Base-by-base conservation (phyloP, 2,888 invertebrate genomes). In the Temnothorax rugatulus region DNA sequence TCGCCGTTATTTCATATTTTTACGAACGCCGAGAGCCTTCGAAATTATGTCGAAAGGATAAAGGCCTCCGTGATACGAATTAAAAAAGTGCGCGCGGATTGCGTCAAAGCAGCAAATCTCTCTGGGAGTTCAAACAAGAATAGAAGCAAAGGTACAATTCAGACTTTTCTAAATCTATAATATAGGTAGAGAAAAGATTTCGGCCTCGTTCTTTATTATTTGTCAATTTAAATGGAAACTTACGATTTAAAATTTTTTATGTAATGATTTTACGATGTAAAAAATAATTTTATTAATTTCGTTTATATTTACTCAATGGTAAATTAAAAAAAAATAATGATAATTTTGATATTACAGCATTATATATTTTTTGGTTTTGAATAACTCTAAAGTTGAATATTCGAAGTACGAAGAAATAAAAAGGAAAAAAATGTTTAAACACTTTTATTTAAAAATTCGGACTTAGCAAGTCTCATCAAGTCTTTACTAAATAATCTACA, bases 1-100 rank as follows among this genome's bases (percentile, higher is more conserved):
- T 74, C 34, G 13, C 50, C 59, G 84, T 84, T 88, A 84, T 88
- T 86, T 88, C 84, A 84, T 82, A 84, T 89, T 86, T 89, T 86
- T 81, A 54, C 68, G 59, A 82, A 81, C 8, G 50, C 74, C 73
- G 64, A 71, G 71, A 82, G 74, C 75, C 71, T 76, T 84, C 86
- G 88, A 84, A 88, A 84, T 77, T 77, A 69, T 74, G 77, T 76
- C 85, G 88, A 66, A 69, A 47, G 69, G 76, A 57, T 57, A 71
- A 88, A 66, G 79, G 71, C 52, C 73, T 79, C 54, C 15, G 77
- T 57, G 66, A 76, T 79, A 44, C 52, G 52, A 83, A 71, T 57
- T 83, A 41, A 73, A 75, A 84, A 61, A 57, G 18, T 47, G 21
- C 57, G 41, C 29, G 50, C 59, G 61, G 34, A 77, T 54, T 83